phyloP scores from a whole-genome alignment of 1,140 invertebrate species.

The Thaumetopoea pityocampa region DNA sequence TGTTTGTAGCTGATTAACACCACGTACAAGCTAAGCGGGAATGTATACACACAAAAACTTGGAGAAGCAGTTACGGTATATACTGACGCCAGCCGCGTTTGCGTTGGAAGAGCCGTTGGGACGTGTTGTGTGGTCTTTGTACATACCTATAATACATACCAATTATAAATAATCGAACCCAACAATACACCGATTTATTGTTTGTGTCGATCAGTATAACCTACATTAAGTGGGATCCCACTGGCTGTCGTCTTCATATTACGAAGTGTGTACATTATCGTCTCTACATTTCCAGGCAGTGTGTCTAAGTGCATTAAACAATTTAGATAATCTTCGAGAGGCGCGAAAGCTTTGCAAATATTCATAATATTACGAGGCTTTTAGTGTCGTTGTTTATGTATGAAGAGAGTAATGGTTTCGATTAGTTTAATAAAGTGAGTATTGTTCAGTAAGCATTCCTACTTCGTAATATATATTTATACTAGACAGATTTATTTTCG shows the following conservation, averaged over 20 bases:
- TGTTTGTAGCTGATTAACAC: conserved; percentile 63
- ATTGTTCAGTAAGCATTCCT: too few relatives aligned
- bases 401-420: conserved; percentile 30
- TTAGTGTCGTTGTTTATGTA: conserved; percentile 25
- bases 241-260: conserved; percentile 18
- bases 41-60: conserved; percentile 39
- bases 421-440: conserved; percentile 36
- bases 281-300: conserved; percentile 20
- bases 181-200: conserved; percentile 6
- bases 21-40: conserved; percentile 43
- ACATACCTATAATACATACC: conserved; percentile 32
- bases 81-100: conserved; percentile 53
- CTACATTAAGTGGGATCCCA: conserved; percentile 5
- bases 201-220: conserved; percentile 3
- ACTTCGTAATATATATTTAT: conserved; percentile 56
- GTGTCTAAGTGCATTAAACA: conserved; percentile 53
- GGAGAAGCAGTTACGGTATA: conserved; percentile 33
- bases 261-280: conserved; percentile 23
- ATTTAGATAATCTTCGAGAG: conserved; percentile 55
- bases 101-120: conserved; percentile 41
- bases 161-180: conserved; percentile 18
- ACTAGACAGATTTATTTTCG: conserved; percentile 57
- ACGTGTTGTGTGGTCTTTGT: conserved; percentile 60
- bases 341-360: conserved; percentile 28
- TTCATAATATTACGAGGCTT: conserved; percentile 32